Percentiles rank a stretch among this genome's conserved stretches.
phyloP scores from a whole-genome alignment of 2,113 vertebrate genomes.

The Petrocephalus microphthalmus region DNA sequence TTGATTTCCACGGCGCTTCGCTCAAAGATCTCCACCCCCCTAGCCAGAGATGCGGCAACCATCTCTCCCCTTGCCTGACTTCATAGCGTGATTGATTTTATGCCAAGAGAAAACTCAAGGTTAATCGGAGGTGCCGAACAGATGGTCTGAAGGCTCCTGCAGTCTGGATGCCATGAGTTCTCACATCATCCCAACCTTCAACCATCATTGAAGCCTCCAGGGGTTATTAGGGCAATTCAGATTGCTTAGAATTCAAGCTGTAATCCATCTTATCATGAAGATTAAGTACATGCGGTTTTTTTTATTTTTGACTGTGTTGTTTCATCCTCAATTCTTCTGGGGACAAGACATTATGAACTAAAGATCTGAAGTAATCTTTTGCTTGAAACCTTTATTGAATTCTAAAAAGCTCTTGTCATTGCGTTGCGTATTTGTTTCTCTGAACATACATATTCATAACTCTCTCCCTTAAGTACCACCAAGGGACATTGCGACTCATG shows the following conservation, averaged over 20 bases:
- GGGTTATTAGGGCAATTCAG: constrained; percentile 17
- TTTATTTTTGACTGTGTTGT: constrained; percentile 5
- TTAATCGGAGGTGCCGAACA: constrained; percentile 15
- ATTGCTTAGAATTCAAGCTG: constrained; percentile 9
- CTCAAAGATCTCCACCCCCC: background rate
- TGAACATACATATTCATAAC: background rate
- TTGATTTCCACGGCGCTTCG: background rate
- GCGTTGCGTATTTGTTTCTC: background rate
- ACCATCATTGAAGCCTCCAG: background rate
- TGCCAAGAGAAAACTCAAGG: constrained; percentile 20
- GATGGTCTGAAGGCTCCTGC: constrained; percentile 18
- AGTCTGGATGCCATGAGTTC: background rate
- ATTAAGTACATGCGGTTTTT: constrained; percentile 7
- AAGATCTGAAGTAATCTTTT: background rate
- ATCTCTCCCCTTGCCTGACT: background rate
- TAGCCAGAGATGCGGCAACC: background rate
- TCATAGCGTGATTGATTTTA: constrained; percentile 27
- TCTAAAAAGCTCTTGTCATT: background rate
- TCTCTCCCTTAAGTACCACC: background rate
- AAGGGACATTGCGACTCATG: background rate
- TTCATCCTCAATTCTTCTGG: constrained; percentile 5
- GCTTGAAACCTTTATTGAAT: background rate
- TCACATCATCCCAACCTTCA: constrained; percentile 13
- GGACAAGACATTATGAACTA: constrained; percentile 1
- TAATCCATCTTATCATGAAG: constrained; percentile 12